Percentiles rank a stretch among this genome's conserved stretches.
These are phyloP conservation scores for Merodon equestris DNA, from an alignment of 2,888 invertebrate species.

Conservation along the genomic window DNA sequence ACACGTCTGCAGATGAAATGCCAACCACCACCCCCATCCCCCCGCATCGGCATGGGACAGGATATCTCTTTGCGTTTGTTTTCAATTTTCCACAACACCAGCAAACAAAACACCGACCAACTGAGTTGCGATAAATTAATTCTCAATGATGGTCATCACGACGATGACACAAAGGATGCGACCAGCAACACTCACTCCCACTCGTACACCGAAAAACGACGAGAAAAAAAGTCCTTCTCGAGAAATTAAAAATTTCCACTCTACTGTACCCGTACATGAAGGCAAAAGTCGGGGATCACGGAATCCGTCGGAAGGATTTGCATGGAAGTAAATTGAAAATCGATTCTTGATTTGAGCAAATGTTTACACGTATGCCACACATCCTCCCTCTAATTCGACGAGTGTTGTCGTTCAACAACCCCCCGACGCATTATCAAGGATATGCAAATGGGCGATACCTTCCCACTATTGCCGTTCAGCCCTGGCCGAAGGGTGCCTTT, in stretches of 20 bases:
- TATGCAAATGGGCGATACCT: conserved; percentile 63
- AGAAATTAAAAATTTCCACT: conserved; percentile 32
- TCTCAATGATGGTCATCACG: conserved; percentile 62
- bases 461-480: conserved; percentile 1
- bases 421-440: conserved; percentile 5
- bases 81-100: conserved; percentile 48
- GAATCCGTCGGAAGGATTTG: conserved; percentile 42
- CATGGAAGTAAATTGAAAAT: conserved; percentile 59
- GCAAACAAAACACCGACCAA: too few relatives aligned
- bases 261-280: not conserved
- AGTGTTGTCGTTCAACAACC: conserved; percentile 12
- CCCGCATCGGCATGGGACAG: conserved; percentile 13
- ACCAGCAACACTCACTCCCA: too few relatives aligned
- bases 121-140: conserved; percentile 61
- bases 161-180: conserved; percentile 54
- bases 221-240: conserved; percentile 29
- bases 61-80: conserved; percentile 45
- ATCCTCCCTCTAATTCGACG: conserved; percentile 37
- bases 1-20: conserved; percentile 64
- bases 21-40: conserved; percentile 23
- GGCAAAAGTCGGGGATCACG: conserved; percentile 10
- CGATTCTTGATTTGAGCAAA: conserved; percentile 62
- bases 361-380: conserved; percentile 24
- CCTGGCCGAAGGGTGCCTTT: conserved; percentile 7
- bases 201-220: not conserved